A percentile compares a stretch with the other conserved stretches of the same genome.
Evolutionary conservation across 2,113 vertebrate species (phyloP).

Genomic region (Accipiter virgatus): DNA sequence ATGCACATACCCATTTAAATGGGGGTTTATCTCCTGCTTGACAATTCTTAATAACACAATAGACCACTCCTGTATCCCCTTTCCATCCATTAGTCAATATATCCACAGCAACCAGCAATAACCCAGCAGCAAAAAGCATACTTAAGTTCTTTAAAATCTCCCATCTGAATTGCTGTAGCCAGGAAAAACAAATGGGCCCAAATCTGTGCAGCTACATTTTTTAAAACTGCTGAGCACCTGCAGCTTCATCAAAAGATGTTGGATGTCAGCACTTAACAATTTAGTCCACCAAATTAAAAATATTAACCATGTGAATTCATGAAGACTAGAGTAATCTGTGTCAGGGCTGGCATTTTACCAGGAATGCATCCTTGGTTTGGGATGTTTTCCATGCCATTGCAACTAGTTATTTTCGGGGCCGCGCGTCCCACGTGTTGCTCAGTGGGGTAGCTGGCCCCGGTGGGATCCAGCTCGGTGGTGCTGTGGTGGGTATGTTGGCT

Average conservation of each 20-base stretch:
- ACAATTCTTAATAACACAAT: conserved; percentile 22
- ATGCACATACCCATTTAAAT: conserved; percentile 21
- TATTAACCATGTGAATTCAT: not conserved
- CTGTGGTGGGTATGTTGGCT: not conserved
- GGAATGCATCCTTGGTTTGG: not conserved
- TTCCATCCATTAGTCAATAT: conserved; percentile 42
- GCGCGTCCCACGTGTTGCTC: not conserved
- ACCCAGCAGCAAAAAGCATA: conserved; percentile 48
- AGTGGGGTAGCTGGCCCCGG: not conserved
- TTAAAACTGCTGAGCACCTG: conserved; percentile 35
- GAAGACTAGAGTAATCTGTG: not conserved
- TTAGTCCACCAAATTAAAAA: not conserved
- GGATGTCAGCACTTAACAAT: conserved; percentile 3
- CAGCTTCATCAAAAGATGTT: not conserved
- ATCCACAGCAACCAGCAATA: conserved; percentile 53
- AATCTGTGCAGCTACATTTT: not conserved
- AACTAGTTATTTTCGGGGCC: not conserved
- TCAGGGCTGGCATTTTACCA: not conserved
- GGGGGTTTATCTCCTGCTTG: conserved; percentile 22
- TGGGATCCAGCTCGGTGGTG: not conserved
- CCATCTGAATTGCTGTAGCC: conserved; percentile 40
- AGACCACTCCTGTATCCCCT: conserved; percentile 14
- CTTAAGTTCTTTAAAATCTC: conserved; percentile 48
- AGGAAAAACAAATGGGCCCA: conserved; percentile 50
- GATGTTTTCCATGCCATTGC: not conserved